Base-by-base conservation (phyloP, 2,113 vertebrate species). In the Oplegnathus fasciatus region DNA sequence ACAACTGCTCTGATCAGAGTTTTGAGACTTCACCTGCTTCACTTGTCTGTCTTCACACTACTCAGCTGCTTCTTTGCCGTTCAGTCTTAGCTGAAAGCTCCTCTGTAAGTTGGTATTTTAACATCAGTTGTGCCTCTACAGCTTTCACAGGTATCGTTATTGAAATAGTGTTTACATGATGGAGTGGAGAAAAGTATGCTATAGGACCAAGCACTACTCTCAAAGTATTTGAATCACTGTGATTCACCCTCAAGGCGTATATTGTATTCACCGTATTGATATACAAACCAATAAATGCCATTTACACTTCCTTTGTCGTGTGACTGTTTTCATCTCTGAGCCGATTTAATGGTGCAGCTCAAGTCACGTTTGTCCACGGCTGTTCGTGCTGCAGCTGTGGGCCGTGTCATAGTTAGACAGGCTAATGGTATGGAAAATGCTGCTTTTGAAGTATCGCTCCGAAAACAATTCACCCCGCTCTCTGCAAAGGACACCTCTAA, bases 381-480 rank as follows among this genome's bases (percentile, higher is more conserved):
- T 46, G 73, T 28, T 69, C 30, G 24, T 17, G 44, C 72, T 73
- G 34, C 83, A 62, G 50, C 69, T 74, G 68, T 42, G 42, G 28
- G 24, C 46, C 0, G 52, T 65, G 57, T 87, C 74, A 17, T 1
- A 62, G 32, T 57, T 17, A 85, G 91, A 93, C 83, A 69, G 71
- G 85, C 75, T 91, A 92, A 94, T 90, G 80, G 84, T 46, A 80
- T 76, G 89, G 86, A 93, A 94, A 91, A 88, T 58, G 34, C 44
- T 83, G 70, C 80, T 75, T 92, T 83, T 84, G 83, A 91, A 90
- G 80, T 42, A 60, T 24, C 28, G 11, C 44, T 77, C 54, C 48
- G 65, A 76, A 76, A 89, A 89, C 82, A 86, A 80, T 78, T 86
- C 75, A 72, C 30, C 52, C 26, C 30, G 13, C 65, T 83, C 61